Percentiles rank a stretch among this genome's conserved stretches.
Conservation (phyloP, 2,797 vertebrate species). For the Gorsachius magnificus region DNA sequence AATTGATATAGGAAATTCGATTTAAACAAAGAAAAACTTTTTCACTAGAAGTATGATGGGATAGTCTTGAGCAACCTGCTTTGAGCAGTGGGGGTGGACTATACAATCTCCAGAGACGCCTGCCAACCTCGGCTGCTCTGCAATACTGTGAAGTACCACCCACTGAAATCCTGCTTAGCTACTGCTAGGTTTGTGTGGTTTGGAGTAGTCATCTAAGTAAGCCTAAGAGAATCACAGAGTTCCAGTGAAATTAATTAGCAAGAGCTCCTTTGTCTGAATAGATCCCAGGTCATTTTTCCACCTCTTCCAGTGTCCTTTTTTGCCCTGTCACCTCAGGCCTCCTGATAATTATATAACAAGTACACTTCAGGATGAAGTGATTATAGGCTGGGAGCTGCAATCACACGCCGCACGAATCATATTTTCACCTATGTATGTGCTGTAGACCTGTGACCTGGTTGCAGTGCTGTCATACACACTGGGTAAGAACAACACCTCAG, state of each 20-base stretch:
- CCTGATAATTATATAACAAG: conserved; percentile 62
- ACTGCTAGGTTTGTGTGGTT: background rate
- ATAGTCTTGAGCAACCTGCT: background rate
- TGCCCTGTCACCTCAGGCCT: background rate
- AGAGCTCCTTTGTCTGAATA: conserved; percentile 12
- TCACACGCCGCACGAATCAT: conserved; percentile 22
- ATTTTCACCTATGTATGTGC: conserved; percentile 52
- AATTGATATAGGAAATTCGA: background rate
- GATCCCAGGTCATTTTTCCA: conserved; percentile 18
- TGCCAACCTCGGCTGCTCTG: background rate
- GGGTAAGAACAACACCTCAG: conserved; percentile 8
- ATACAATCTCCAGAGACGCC: background rate
- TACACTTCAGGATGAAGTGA: conserved; percentile 56
- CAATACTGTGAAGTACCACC: background rate
- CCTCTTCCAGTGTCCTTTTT: conserved; percentile 27
- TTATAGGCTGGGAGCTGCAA: conserved; percentile 28
- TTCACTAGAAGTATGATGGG: background rate
- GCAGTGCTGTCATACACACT: background rate
- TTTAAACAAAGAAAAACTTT: background rate
- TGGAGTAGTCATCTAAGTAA: background rate
- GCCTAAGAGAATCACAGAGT: background rate
- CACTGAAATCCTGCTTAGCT: background rate
- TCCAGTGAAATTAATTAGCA: conserved; percentile 40
- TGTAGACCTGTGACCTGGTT: conserved; percentile 17
- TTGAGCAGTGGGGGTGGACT: background rate